Conservation (phyloP, 2,888 invertebrate genomes). For the Melanotus villosus region DNA sequence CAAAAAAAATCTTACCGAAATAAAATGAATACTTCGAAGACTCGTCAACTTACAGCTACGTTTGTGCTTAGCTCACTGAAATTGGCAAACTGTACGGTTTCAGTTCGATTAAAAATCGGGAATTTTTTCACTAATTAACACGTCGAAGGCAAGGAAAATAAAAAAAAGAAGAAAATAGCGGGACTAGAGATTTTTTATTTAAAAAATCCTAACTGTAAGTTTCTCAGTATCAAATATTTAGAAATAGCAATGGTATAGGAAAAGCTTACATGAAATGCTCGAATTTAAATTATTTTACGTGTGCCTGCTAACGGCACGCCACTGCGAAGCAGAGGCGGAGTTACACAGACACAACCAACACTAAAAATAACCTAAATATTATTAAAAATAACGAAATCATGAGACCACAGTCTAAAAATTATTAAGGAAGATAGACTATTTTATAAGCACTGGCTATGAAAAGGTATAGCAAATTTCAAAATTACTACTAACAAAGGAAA, state of each 20-base stretch:
- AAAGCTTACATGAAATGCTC: constrained; percentile 75
- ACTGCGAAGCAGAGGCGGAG: constrained; percentile 25
- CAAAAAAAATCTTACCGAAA: constrained; percentile 50
- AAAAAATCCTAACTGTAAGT: constrained; percentile 71
- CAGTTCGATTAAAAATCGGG: constrained; percentile 38
- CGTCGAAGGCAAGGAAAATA: constrained; percentile 45
- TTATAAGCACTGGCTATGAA: constrained; percentile 54
- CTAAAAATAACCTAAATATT: constrained; percentile 59
- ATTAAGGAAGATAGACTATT: constrained; percentile 54
- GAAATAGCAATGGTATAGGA: constrained; percentile 65
- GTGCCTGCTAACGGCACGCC: constrained; percentile 28
- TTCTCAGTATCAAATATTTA: constrained; percentile 73
- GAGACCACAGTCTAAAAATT: constrained; percentile 64
- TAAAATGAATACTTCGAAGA: constrained; percentile 56
- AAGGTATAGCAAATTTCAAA: constrained; percentile 43
- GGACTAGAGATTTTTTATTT: constrained; percentile 78
- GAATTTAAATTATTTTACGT: constrained; percentile 50
- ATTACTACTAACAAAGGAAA: constrained; percentile 45
- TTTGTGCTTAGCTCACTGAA: constrained; percentile 54
- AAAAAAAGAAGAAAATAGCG: constrained; percentile 68
- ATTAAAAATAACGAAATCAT: constrained; percentile 61
- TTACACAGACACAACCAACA: constrained; percentile 38
- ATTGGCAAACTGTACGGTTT: constrained; percentile 51
- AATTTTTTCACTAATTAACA: constrained; percentile 49
- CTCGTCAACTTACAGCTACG: constrained; percentile 54